Evolutionary conservation across 2,113 vertebrate species (phyloP).

Genomic region (Pteropus alecto): DNA sequence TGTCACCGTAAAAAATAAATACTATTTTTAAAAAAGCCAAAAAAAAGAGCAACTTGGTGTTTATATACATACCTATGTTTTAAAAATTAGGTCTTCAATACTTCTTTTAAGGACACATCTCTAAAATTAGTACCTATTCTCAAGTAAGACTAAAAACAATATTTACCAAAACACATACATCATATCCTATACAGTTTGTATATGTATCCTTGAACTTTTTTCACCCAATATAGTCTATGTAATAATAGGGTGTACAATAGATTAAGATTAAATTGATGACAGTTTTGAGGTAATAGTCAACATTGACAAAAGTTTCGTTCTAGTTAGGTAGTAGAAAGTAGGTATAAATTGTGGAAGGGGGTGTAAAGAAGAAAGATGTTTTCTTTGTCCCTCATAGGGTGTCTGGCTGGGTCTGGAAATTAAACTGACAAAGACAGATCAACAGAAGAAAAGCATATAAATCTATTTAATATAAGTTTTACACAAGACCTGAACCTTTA

Average conservation of each 20-base stretch:
- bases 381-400: not conserved
- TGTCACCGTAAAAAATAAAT: too few relatives aligned
- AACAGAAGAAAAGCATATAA: not conserved
- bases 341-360: not conserved
- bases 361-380: not conserved
- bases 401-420: not conserved
- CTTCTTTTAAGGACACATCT: not conserved
- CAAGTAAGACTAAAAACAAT: not conserved
- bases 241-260: not conserved
- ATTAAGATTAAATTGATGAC: not conserved
- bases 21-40: too few relatives aligned
- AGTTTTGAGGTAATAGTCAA: not conserved
- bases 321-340: not conserved
- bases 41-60: not conserved
- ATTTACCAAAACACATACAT: not conserved
- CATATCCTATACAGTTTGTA: not conserved
- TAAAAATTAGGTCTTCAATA: not conserved
- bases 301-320: not conserved
- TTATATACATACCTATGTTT: not conserved
- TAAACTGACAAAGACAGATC: not conserved
- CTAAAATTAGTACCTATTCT: conserved; percentile 6
- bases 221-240: not conserved
- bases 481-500: not conserved
- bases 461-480: not conserved
- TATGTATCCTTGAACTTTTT: not conserved